Base-by-base conservation (phyloP, 1,140 invertebrate genomes). In the Brachionus paranguensis region DNA sequence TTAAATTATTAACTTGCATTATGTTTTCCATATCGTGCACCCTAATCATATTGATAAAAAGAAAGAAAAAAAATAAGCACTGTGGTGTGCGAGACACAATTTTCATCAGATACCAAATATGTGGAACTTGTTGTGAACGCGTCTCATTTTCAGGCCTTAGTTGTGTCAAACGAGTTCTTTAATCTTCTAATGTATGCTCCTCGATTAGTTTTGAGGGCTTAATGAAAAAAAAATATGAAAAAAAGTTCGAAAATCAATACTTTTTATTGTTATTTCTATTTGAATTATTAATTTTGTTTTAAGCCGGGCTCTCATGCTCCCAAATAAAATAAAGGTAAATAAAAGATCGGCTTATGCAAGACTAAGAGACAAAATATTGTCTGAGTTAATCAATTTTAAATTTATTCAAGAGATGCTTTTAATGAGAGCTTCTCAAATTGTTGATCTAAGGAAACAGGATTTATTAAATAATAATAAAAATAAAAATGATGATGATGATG, bases 231-330 rank as follows among this genome's bases (percentile, higher is more conserved):
- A 72, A 72, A 37, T 37, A 37, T 37, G 0, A 37, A 72, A 72
- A 72, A 72, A 43, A 41, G 29, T 72, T 43, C 33, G 33, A 72
- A 72, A 72, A 72, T 72, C 68, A 72, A 72, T 72, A 72, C 45
- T 72, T 68, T 33, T 33, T 68, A 41, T 72, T 72, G 68, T 43
- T 72, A 20, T 41, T 72, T 72, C 20, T 72, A 45, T 72, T 72
- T 72, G 41, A 72, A 72, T 72, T 43, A 72, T 72, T 72, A 72
- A 72, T 72, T 72, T 43, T 43, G 68, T 43, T 41, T 41, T 3
- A 72, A 72, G 68, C 17, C 8, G 29, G 17, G 7, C 41, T 68
- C 27, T 29, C 24, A 33, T 65, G 60, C 29, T 33, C 37, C 14
- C 17, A 43, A 7, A 37, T 20, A 72, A 72, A 43, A 43, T 20